Base-by-base conservation (phyloP, 2,113 vertebrate species). In the Platysternon megacephalum region DNA sequence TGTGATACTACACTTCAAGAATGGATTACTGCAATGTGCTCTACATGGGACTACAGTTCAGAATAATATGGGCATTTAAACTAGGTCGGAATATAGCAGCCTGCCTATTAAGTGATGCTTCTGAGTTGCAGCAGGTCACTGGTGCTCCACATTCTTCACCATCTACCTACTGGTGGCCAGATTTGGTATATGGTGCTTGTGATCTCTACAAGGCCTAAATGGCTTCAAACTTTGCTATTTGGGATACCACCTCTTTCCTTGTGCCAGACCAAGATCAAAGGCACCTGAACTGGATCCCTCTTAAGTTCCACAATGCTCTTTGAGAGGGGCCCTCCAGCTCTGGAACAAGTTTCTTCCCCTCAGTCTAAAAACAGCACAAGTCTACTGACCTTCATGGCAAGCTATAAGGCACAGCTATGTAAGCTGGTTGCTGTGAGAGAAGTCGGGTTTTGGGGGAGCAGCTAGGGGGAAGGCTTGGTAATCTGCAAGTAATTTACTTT, bases 1-100 rank as follows among this genome's bases (percentile, higher is more conserved):
- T 24, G 13, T 9, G 29, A 44, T 19, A 29, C 9, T 0, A 32
- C 26, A 49, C 4, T 16, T 52, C 72, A 76, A 46, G 42, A 29
- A 39, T 44, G 10, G 72, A 44, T 4, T 76, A 6, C 22, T 44
- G 39, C 39, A 76, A 26, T 14, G 72, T 76, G 24, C 22, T 76
- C 39, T 13, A 44, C 24, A 44, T 26, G 42, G 24, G 6, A 7
- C 11, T 28, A 46, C 11, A 78, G 8, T 72, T 39, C 65, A 72
- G n/a, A n/a, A 21, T 72, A 72, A 72, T 39, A 72, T 22, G 17
- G 8, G 19, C 8, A 35, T n/a, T 68, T 68, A 68, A 68, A 68
- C 35, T n/a, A 35, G 32, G 35, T 68, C 16, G 8, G 35, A 68
- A 68, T 68, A 17, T 7, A n/a, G 61, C 61, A 19, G 13, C 61